phyloP scores from a whole-genome alignment of 1,140 invertebrate genomes.

The Panagrolaimus sp. region DNA sequence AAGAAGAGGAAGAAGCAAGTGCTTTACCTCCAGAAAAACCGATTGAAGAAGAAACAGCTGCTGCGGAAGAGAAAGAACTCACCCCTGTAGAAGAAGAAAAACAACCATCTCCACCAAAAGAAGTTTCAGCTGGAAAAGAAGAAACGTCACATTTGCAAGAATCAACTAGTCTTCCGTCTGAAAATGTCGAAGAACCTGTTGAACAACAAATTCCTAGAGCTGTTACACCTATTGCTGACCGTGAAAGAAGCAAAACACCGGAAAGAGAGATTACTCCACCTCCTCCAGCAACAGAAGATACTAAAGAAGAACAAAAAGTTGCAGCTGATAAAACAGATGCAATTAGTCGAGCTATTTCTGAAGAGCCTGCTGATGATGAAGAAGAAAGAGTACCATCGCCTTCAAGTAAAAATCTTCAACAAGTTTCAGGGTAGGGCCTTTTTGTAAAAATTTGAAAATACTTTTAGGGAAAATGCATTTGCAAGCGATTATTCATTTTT shows the following conservation, averaged over 20 bases:
- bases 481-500: no score
- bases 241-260: background rate
- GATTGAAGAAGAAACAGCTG: background rate
- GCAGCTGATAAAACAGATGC: no score
- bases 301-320: no score
- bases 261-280: background rate
- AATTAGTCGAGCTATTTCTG: background rate
- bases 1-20: no score
- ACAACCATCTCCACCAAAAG: slow-evolving; percentile 8
- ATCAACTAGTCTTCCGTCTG: background rate
- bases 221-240: no score
- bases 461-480: no score
- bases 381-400: background rate
- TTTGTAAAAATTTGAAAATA: no score
- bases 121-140: background rate
- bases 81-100: background rate
- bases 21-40: background rate
- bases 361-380: slow-evolving; percentile 1
- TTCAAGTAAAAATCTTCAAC: no score
- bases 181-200: background rate
- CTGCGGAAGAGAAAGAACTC: background rate
- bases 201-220: no score
- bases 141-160: background rate
- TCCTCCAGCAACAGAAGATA: no score
- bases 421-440: no score